phyloP scores from a whole-genome alignment of 2,797 vertebrate species.

The Emydoidea blandingii region DNA sequence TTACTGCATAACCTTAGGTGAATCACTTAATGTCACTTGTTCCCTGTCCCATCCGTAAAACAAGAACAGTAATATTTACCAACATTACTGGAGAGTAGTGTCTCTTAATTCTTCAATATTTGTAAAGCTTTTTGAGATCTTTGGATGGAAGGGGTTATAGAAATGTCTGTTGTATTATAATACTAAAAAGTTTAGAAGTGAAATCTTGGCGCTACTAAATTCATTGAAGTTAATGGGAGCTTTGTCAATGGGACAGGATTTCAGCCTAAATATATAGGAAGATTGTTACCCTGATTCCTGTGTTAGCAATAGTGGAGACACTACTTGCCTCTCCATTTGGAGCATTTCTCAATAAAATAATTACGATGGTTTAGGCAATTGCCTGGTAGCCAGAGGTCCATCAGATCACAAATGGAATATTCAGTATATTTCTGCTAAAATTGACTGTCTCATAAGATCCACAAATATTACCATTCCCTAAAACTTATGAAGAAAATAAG shows the following conservation, averaged over 20 bases:
- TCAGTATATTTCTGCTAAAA: not conserved
- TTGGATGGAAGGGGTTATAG: not conserved
- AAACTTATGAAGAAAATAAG: not conserved
- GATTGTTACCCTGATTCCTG: not conserved
- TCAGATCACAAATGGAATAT: not conserved
- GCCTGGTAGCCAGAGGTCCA: not conserved
- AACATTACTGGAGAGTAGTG: not conserved
- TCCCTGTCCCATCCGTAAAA: not conserved
- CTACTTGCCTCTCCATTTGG: not conserved
- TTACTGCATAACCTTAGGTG: not conserved
- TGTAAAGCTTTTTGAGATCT: constrained; percentile 9
- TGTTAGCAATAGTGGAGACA: not conserved
- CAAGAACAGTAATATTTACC: not conserved
- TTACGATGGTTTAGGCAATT: not conserved
- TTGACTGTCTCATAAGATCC: not conserved
- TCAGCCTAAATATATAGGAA: not conserved
- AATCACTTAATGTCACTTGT: not conserved
- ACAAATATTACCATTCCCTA: not conserved
- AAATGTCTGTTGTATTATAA: not conserved
- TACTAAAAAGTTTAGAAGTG: not conserved
- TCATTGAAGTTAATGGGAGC: not conserved
- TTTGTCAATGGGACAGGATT: not conserved
- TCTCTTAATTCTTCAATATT: not conserved
- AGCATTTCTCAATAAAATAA: not conserved
- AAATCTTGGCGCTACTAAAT: not conserved